Evolutionary conservation across 2,113 vertebrate species (phyloP).

Genomic region (Atlantisia rogersi): DNA sequence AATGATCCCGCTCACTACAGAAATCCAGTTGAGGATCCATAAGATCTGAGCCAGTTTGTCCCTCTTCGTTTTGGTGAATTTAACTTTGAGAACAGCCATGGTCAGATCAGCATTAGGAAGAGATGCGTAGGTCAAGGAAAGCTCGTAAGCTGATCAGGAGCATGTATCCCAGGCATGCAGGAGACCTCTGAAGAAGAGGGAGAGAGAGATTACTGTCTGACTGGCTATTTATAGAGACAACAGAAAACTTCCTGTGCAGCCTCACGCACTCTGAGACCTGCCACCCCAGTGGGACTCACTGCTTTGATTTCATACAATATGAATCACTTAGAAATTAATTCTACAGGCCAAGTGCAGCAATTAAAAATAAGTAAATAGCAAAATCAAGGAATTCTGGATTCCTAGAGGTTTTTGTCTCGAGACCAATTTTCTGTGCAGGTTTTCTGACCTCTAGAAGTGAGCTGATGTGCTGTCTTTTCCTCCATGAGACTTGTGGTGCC

Average conservation of each 20-base stretch:
- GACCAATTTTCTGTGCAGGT: neutral
- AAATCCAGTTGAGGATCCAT: slow-evolving; percentile 91
- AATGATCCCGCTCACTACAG: slow-evolving; percentile 81
- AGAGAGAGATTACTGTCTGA: slow-evolving; percentile 50
- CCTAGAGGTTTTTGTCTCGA: neutral
- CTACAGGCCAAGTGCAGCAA: neutral
- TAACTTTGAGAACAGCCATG: slow-evolving; percentile 87
- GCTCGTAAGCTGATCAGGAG: slow-evolving; percentile 48
- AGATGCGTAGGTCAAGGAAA: slow-evolving; percentile 20
- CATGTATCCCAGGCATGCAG: slow-evolving; percentile 6
- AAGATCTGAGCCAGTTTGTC: slow-evolving; percentile 88
- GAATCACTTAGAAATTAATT: neutral
- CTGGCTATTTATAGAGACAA: slow-evolving; percentile 45
- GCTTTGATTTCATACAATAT: neutral
- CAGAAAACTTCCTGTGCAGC: neutral
- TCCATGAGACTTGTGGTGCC: neutral
- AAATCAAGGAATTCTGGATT: neutral
- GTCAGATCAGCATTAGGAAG: neutral
- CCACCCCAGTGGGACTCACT: neutral
- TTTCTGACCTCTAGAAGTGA: neutral
- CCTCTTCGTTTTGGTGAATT: slow-evolving; percentile 85
- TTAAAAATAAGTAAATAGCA: neutral
- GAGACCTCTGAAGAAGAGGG: slow-evolving; percentile 25
- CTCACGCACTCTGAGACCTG: neutral
- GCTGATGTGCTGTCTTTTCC: neutral